phyloP scores from a whole-genome alignment of 2,888 invertebrate species.

The Tortricodes alternella region DNA sequence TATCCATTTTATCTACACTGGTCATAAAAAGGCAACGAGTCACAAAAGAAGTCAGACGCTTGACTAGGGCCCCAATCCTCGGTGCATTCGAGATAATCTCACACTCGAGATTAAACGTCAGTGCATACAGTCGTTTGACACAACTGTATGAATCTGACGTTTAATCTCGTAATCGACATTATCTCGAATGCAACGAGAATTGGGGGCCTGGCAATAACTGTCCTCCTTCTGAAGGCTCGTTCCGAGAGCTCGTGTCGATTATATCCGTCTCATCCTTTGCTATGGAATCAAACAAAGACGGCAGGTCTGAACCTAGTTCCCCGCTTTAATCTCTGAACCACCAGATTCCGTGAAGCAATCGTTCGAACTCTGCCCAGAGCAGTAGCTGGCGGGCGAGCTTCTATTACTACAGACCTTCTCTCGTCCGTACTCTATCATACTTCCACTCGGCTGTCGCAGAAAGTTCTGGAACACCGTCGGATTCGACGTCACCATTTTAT shows the following conservation, averaged over 20 bases:
- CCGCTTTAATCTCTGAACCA: constrained; percentile 69
- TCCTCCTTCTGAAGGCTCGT: no score
- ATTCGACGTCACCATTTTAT: constrained; percentile 77
- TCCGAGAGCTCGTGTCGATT: no score
- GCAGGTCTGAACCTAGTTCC: constrained; percentile 46
- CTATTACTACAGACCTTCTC: constrained; percentile 64
- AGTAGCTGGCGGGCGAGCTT: constrained; percentile 75
- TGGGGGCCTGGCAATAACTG: no score
- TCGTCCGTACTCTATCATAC: constrained; percentile 73
- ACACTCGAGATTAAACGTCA: no score
- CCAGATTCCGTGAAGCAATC: constrained; percentile 68
- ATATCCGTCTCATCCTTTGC: neutral
- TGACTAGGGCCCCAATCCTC: no score
- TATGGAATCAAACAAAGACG: neutral
- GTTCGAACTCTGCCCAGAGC: constrained; percentile 72
- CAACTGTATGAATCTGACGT: no score
- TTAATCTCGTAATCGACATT: no score
- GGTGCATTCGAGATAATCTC: no score
- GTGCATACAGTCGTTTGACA: no score
- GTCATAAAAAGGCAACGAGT: neutral
- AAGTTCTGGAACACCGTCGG: constrained; percentile 70
- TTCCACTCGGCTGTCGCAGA: constrained; percentile 83
- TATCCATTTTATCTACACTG: neutral
- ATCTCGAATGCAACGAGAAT: no score
- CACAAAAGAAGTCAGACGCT: no score